Percentiles rank a stretch among this genome's conserved stretches.
phyloP scores from a whole-genome alignment of 2,113 vertebrate genomes.

The Grammomys surdaster region DNA sequence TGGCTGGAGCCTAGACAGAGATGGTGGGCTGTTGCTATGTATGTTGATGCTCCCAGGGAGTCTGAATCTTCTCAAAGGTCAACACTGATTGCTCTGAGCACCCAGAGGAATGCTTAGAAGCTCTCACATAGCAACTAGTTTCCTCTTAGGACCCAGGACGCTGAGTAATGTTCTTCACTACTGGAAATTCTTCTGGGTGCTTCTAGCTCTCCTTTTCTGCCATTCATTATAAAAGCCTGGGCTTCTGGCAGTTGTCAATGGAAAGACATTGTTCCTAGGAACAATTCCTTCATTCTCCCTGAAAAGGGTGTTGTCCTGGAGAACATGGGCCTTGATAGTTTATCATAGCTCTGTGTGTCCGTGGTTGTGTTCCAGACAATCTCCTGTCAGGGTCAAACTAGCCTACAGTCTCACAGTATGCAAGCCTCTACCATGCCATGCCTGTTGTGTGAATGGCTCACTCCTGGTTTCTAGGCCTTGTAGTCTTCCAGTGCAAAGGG shows the following conservation, averaged over 20 bases:
- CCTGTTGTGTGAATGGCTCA: not conserved
- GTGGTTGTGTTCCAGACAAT: not conserved
- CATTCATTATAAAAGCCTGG: not conserved
- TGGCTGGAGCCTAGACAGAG: constrained; percentile 15
- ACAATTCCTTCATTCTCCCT: not conserved
- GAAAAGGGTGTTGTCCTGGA: not conserved
- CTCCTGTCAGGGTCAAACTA: not conserved
- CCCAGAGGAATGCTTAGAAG: not conserved
- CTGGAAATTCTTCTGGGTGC: not conserved
- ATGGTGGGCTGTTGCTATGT: not conserved
- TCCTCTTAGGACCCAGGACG: not conserved
- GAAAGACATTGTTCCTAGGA: not conserved
- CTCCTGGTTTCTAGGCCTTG: not conserved
- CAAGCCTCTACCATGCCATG: not conserved
- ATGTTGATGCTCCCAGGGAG: not conserved
- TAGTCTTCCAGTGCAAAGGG: not conserved
- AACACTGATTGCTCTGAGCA: not conserved
- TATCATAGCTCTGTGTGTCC: not conserved
- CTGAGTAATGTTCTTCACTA: not conserved
- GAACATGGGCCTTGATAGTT: not conserved
- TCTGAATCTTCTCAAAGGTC: constrained; percentile 28
- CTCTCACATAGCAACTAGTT: constrained; percentile 16
- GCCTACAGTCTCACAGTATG: not conserved
- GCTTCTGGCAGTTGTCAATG: not conserved
- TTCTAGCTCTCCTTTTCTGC: not conserved